phyloP scores from a whole-genome alignment of 1,140 invertebrate species.

The Hyles vespertilio region DNA sequence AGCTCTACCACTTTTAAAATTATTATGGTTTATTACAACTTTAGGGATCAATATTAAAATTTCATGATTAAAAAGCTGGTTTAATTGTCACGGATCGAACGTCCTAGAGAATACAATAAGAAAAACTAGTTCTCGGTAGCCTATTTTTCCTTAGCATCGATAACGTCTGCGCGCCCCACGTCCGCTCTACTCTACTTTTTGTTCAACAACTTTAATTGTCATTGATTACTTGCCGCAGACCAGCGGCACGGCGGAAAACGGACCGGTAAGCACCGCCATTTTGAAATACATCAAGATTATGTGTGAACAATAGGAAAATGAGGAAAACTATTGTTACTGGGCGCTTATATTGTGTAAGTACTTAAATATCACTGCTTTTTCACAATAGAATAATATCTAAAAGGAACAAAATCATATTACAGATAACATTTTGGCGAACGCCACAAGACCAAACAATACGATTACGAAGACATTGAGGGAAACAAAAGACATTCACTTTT shows the following conservation, averaged over 20 bases:
- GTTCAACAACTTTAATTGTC: slow-evolving; percentile 21
- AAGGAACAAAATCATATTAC: slow-evolving; percentile 28
- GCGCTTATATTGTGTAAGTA: slow-evolving; percentile 55
- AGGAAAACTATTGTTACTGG: slow-evolving; percentile 44
- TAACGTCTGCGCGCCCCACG: slow-evolving; percentile 18
- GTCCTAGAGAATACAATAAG: too few species aligned
- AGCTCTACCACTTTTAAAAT: too few species aligned
- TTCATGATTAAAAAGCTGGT: too few species aligned
- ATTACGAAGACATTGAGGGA: slow-evolving; percentile 52
- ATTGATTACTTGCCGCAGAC: slow-evolving; percentile 20
- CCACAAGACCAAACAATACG: slow-evolving; percentile 41
- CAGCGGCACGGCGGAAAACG: slow-evolving; percentile 28
- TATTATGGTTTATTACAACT: too few species aligned
- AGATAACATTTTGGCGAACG: slow-evolving; percentile 54
- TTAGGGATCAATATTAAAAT: too few species aligned
- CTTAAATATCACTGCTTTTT: slow-evolving; percentile 8
- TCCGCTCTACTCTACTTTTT: slow-evolving; percentile 31
- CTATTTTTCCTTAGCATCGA: slow-evolving; percentile 16
- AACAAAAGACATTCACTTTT: slow-evolving; percentile 46
- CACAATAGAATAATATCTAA: slow-evolving; percentile 10
- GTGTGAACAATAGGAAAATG: slow-evolving; percentile 35
- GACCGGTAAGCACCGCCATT: slow-evolving; percentile 24
- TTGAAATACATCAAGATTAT: slow-evolving; percentile 14
- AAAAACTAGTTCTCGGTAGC: too few species aligned
- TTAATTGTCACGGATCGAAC: too few species aligned